A percentile compares a stretch with the other conserved stretches of the same genome.
phyloP scores from a whole-genome alignment of 2,888 invertebrate species.

The Mythimna impura region DNA sequence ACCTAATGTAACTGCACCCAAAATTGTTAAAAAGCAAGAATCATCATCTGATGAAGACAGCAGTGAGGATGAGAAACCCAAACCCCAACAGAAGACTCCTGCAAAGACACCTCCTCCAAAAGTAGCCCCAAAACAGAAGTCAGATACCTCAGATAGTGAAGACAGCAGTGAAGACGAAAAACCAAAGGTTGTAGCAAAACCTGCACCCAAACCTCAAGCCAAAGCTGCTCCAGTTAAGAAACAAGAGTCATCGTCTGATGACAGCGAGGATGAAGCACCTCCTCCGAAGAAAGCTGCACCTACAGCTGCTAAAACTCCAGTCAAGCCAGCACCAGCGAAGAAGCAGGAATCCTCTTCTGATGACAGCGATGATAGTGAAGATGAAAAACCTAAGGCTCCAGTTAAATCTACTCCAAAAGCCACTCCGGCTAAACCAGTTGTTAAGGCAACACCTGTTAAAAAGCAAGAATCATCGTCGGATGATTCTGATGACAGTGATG shows the following conservation, averaged over 20 bases:
- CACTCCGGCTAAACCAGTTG: conserved; percentile 51
- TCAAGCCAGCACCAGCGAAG: conserved; percentile 58
- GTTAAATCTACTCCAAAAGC: conserved; percentile 63
- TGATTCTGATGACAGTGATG: conserved; percentile 79
- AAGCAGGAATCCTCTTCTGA: conserved; percentile 72
- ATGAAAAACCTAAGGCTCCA: conserved; percentile 63
- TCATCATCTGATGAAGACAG: conserved; percentile 76
- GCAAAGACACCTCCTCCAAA: conserved; percentile 64
- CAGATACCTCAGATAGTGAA: conserved; percentile 65
- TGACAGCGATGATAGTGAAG: conserved; percentile 79
- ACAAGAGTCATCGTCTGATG: conserved; percentile 78
- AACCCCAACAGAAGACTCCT: conserved; percentile 64
- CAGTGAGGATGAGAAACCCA: conserved; percentile 79
- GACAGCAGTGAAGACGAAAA: conserved; percentile 81
- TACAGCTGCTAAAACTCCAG: conserved; percentile 67
- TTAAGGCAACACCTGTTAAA: conserved; percentile 46
- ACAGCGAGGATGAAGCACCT: conserved; percentile 74
- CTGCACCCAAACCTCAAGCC: conserved; percentile 61
- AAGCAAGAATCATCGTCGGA: conserved; percentile 75
- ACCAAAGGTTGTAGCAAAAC: conserved; percentile 69
- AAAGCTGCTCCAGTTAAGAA: conserved; percentile 66
- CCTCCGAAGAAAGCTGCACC: conserved; percentile 63
- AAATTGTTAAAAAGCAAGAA: conserved; percentile 71
- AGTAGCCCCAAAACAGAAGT: conserved; percentile 63
- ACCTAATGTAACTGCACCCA: conserved; percentile 66